Evolutionary conservation across 2,888 invertebrate genomes (phyloP).

Genomic region (Hypomecis punctinalis): DNA sequence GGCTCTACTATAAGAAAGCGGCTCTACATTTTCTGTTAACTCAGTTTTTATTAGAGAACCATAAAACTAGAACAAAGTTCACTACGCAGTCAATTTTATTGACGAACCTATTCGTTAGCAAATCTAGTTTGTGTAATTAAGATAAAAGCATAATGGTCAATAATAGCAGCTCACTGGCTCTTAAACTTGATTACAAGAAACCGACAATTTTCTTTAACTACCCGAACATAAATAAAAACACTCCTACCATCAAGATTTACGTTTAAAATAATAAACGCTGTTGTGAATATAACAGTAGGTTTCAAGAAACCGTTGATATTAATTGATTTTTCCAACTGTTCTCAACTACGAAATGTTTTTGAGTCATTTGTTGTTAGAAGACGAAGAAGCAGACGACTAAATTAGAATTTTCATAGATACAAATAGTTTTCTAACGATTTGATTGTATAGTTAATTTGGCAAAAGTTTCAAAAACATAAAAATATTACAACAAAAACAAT

Average conservation of each 20-base stretch:
- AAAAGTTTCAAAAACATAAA: too few species aligned
- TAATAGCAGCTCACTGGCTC: conserved; percentile 49
- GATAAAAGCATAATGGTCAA: conserved; percentile 57
- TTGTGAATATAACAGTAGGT: background rate
- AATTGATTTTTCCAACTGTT: too few species aligned
- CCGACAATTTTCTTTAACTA: conserved; percentile 41
- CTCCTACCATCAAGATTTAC: conserved; percentile 29
- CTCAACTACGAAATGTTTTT: too few species aligned
- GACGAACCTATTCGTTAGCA: conserved; percentile 46
- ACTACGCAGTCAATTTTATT: conserved; percentile 45
- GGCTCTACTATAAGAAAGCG: too few species aligned
- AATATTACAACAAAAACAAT: too few species aligned
- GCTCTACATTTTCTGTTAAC: too few species aligned
- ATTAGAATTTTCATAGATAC: too few species aligned
- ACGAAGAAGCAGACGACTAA: too few species aligned
- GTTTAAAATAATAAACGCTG: conserved; percentile 10
- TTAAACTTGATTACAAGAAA: conserved; percentile 50
- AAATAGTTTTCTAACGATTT: too few species aligned
- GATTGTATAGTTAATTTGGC: too few species aligned
- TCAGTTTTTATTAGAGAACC: conserved; percentile 17
- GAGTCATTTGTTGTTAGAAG: too few species aligned
- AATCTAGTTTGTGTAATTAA: conserved; percentile 57
- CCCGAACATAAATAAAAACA: conserved; percentile 41
- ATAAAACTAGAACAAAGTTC: conserved; percentile 41
- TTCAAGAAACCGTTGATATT: too few species aligned